A percentile compares a stretch with the other conserved stretches of the same genome.
phyloP scores from a whole-genome alignment of 2,797 vertebrate genomes.

The Pampus argenteus region DNA sequence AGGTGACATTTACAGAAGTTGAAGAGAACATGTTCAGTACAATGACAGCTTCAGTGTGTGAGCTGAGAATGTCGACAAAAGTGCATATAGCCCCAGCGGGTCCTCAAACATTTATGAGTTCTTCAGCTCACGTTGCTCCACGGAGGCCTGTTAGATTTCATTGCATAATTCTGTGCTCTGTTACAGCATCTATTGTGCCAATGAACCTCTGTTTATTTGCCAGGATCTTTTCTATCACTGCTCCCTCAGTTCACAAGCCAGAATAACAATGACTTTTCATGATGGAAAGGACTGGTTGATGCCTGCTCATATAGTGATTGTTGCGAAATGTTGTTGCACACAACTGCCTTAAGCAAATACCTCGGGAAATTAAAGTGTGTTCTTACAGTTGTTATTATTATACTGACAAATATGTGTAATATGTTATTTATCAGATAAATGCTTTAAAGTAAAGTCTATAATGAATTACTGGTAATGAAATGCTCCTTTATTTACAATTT shows the following conservation, averaged over 20 bases:
- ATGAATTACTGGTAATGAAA: constrained; percentile 28
- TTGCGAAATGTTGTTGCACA: constrained; percentile 44
- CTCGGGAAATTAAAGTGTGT: constrained; percentile 11
- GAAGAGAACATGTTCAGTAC: constrained; percentile 48
- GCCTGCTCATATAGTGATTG: constrained; percentile 40
- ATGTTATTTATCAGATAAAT: constrained; percentile 24
- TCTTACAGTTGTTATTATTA: constrained; percentile 26
- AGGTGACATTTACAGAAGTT: constrained; percentile 18
- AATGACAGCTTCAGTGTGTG: constrained; percentile 45
- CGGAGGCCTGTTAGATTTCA: constrained; percentile 79
- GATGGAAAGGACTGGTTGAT: constrained; percentile 61
- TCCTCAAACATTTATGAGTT: constrained; percentile 86
- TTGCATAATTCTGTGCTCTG: constrained; percentile 73
- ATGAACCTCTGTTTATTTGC: constrained; percentile 71
- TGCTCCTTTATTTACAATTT: constrained; percentile 36
- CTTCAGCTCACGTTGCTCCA: constrained; percentile 77
- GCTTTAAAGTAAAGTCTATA: not conserved
- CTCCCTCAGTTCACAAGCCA: constrained; percentile 61
- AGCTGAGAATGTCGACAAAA: constrained; percentile 62
- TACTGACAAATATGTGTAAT: constrained; percentile 9
- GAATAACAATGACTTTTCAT: constrained; percentile 73
- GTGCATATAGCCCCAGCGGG: constrained; percentile 68
- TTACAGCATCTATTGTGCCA: constrained; percentile 65
- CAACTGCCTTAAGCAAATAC: constrained; percentile 34
- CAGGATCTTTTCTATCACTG: constrained; percentile 68